phyloP scores from a whole-genome alignment of 64 coral and sea anemone genomes.

The Porites lutea region DNA sequence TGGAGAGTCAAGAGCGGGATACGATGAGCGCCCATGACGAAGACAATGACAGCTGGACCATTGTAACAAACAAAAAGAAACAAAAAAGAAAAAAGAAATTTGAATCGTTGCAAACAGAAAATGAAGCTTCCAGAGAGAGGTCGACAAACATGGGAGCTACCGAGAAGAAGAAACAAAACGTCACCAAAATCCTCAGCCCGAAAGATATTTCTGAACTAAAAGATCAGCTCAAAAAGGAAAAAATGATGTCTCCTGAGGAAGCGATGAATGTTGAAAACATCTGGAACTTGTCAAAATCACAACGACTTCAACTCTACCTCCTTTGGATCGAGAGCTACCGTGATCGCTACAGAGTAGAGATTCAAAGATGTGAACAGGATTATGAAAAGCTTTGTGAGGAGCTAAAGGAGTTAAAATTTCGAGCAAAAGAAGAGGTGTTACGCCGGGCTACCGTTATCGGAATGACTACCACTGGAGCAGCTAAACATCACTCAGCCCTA shows the following conservation, averaged over 20 bases:
- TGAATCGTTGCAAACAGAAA: neutral
- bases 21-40: neutral
- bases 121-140: too few species aligned
- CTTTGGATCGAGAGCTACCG: slow-evolving; percentile 13
- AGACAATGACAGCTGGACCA: slow-evolving; percentile 36
- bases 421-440: slow-evolving; percentile 57
- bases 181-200: too few species aligned
- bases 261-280: neutral
- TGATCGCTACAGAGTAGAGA: slow-evolving; percentile 29
- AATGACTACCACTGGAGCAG: slow-evolving; percentile 88
- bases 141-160: too few species aligned
- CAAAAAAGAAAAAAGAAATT: slow-evolving; percentile 8
- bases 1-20: neutral
- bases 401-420: neutral
- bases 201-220: neutral
- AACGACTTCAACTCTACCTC: slow-evolving; percentile 33
- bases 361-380: slow-evolving; percentile 28
- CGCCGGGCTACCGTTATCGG: slow-evolving; percentile 76
- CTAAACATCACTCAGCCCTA: slow-evolving; percentile 69
- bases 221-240: neutral
- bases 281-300: slow-evolving; percentile 16
- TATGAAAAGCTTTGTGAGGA: slow-evolving; percentile 41
- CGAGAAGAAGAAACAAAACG: too few species aligned
- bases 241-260: slow-evolving; percentile 27
- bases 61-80: slow-evolving; percentile 15